Evolutionary conservation across 2,113 vertebrate species (phyloP).

Genomic region (Gobio gobio): DNA sequence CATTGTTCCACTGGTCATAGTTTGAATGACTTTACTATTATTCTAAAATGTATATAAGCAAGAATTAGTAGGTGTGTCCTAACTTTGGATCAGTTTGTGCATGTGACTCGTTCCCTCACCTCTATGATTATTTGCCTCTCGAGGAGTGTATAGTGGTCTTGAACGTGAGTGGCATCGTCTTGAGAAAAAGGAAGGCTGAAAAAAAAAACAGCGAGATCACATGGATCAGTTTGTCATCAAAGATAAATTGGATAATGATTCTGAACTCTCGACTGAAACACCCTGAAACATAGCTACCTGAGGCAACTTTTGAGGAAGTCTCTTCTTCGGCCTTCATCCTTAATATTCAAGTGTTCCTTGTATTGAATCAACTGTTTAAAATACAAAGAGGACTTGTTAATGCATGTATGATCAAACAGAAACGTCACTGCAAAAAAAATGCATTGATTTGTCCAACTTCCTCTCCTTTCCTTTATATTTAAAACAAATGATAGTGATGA

Average conservation of each 20-base stretch:
- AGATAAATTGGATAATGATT: neutral
- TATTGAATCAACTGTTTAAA: slow-evolving; percentile 87
- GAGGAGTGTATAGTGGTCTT: slow-evolving; percentile 92
- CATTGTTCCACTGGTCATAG: neutral
- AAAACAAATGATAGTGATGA: neutral
- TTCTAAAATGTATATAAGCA: neutral
- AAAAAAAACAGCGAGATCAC: slow-evolving; percentile 11
- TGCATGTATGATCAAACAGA: neutral
- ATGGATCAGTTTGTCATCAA: neutral
- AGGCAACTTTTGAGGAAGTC: slow-evolving; percentile 93
- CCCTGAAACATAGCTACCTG: slow-evolving; percentile 74
- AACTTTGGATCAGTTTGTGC: neutral
- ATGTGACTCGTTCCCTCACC: slow-evolving; percentile 71
- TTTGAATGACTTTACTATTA: neutral
- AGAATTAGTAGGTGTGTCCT: too few species aligned
- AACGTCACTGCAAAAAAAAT: neutral
- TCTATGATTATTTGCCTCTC: slow-evolving; percentile 96
- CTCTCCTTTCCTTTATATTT: neutral
- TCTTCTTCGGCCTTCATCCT: slow-evolving; percentile 84
- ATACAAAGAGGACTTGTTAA: slow-evolving; percentile 44
- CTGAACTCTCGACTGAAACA: neutral
- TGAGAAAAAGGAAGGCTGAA: slow-evolving; percentile 87
- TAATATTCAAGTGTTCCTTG: slow-evolving; percentile 87
- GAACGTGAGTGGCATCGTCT: slow-evolving; percentile 86
- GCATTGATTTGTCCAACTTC: neutral